Base-by-base conservation (phyloP, 2,888 invertebrate genomes). In the Philopedon plagiatum region DNA sequence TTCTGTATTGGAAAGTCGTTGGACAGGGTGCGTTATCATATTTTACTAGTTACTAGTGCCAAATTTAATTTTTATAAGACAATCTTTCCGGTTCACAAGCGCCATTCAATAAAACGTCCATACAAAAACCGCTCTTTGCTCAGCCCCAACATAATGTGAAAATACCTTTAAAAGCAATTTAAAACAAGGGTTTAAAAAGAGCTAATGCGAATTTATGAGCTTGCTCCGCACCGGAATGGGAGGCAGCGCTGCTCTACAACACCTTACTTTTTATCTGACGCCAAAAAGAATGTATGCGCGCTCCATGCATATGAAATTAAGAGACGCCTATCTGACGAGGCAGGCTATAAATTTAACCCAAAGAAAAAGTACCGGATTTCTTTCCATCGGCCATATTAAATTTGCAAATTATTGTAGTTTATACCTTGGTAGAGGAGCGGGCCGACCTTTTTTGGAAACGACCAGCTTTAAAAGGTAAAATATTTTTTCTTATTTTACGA, bases 261-360 rank as follows among this genome's bases (percentile, higher is more conserved):
- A 46, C 62, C 49, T 57, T 29, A 57, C 56, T 66, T 66, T 66
- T 66, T 66, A 66, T 66, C 56, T 66, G 57, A 46, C 65, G 46
- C 65, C 21, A 57, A 58, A 60, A 60, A 60, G 51, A 39, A 49
- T 67, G 39, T 67, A 60, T 60, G 58, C 18, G 58, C 39, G 32
- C 39, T 60, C 39, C 67, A 67, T 67, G 67, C 67, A 67, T 67
- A 67, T 67, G 58, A 67, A 67, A 67, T 67, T 67, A 67, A 67
- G 67, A 51, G 67, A 70, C 70, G 69, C 56, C 62, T 62, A 69
- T 69, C 69, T 51, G 69, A 39, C 69, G 15, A 39, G 62, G 41
- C 69, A 56, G 61, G 56, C 44, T 15, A 69, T 69, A 69, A 69
- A 69, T 69, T 51, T 19, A 23, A 13, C 54, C 21, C 21, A 44